phyloP scores from a whole-genome alignment of 2,113 vertebrate genomes.

The Campylomormyrus tamandua region DNA sequence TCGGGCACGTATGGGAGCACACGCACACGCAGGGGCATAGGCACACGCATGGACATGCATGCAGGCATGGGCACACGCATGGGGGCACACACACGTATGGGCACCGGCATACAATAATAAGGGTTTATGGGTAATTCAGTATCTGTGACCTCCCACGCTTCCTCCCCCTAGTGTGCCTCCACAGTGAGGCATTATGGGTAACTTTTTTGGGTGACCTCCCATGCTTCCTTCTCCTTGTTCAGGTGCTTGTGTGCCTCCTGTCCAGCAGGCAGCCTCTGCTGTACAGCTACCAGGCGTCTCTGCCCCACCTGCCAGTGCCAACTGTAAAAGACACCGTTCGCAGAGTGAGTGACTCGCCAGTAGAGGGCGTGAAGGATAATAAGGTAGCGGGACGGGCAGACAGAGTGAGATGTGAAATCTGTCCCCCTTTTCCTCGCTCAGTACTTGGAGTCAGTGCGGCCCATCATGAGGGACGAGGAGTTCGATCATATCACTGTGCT shows the following conservation, averaged over 20 bases:
- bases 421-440: slow-evolving; percentile 30
- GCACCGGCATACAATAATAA: background rate
- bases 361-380: background rate
- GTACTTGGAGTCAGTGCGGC: slow-evolving; percentile 73
- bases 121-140: background rate
- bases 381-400: background rate
- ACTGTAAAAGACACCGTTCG: slow-evolving; percentile 64
- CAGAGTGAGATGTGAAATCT: background rate
- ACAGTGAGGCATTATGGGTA: background rate
- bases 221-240: background rate
- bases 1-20: background rate
- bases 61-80: background rate
- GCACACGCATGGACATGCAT: background rate
- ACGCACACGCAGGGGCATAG: background rate
- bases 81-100: background rate
- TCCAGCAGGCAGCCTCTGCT: slow-evolving; percentile 71
- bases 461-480: slow-evolving; percentile 55
- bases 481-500: slow-evolving; percentile 54
- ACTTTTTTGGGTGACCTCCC: background rate
- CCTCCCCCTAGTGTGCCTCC: background rate
- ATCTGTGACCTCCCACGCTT: background rate
- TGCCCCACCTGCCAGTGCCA: slow-evolving; percentile 77
- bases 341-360: slow-evolving; percentile 53
- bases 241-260: slow-evolving; percentile 72
- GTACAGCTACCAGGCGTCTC: slow-evolving; percentile 76